Evolutionary conservation across 2,113 vertebrate genomes (phyloP).

Genomic region (Lichenostomus cassidix): DNA sequence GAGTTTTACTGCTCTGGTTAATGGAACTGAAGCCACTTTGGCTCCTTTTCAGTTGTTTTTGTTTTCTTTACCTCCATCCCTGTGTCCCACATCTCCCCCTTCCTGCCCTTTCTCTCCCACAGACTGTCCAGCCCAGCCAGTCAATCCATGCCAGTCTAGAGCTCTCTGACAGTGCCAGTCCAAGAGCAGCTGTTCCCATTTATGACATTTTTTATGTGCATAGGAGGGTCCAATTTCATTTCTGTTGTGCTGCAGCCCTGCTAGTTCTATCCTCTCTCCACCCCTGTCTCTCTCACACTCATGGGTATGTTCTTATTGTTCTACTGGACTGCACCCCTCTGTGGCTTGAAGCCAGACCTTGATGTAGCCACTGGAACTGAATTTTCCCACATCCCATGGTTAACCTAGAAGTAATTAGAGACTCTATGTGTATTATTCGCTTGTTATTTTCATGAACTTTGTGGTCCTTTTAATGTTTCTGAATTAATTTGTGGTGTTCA

Average conservation of each 20-base stretch:
- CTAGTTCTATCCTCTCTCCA: background rate
- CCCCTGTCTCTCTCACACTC: background rate
- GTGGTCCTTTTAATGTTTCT: conserved; percentile 18
- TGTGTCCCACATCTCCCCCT: background rate
- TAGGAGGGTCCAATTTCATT: background rate
- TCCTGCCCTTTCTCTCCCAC: background rate
- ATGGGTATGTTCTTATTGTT: background rate
- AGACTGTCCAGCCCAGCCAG: background rate
- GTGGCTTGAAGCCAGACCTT: background rate
- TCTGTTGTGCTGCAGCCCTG: background rate
- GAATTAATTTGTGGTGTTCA: background rate
- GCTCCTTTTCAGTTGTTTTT: background rate
- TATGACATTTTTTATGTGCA: background rate
- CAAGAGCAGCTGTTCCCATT: conserved; percentile 14
- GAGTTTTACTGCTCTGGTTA: background rate
- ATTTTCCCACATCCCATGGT: background rate
- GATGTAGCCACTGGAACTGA: background rate
- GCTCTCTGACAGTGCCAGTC: background rate
- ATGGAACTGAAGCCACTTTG: background rate
- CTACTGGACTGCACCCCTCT: background rate
- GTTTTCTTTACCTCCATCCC: background rate
- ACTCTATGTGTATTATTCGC: background rate
- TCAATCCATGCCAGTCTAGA: background rate
- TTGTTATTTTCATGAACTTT: background rate
- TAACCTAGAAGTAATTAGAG: conserved; percentile 57